Base-by-base conservation (phyloP, 2,888 invertebrate genomes). In the Drosophila stalkeri region DNA sequence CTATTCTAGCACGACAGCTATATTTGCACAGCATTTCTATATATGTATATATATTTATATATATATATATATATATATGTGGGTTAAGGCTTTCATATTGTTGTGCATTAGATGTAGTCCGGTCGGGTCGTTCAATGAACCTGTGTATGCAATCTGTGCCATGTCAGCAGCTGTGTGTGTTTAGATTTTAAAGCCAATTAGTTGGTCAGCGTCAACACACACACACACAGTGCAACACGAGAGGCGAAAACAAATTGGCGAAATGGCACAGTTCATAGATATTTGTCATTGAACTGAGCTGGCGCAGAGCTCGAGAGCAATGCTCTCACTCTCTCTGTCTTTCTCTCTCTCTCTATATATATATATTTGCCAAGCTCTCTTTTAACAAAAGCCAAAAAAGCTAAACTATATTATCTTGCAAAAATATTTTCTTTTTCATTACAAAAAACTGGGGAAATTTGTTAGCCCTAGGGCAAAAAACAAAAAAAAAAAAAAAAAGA, bases 101-200 rank as follows among this genome's bases (percentile, higher is more conserved):
- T 62, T 66, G 57, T 62, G 44, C 23, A 59, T 41, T 55, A 7
- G 14, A 27, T 18, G 35, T 35, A 18, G 18, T 23, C 37, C 16
- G 5, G 46, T 31, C 31, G n/a, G 31, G 11, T 33, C 61, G 52
- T 23, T 20, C 72, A 61, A 60, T 77, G 65, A 46, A 66, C 74
- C 51, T 54, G 64, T 64, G 59, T 27, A 27, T 66, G 59, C 77
- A 78, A 78, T 78, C 78, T 78, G 78, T 78, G 78, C 64, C 78
- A 75, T 66, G 74, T 76, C 75, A 70, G 72, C 86, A 74, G 63
- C 77, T 66, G 76, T 84, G 78, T 84, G 78, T 79, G 78, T 79
- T 83, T 83, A 80, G 79, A 75, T 74, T 86, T 86, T 78, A 75
- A 86, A 86, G 81, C 85, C 85, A 86, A 86, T 86, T 86, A 86